Base-by-base conservation (phyloP, 2,113 vertebrate species). In the Carlito syrichta region DNA sequence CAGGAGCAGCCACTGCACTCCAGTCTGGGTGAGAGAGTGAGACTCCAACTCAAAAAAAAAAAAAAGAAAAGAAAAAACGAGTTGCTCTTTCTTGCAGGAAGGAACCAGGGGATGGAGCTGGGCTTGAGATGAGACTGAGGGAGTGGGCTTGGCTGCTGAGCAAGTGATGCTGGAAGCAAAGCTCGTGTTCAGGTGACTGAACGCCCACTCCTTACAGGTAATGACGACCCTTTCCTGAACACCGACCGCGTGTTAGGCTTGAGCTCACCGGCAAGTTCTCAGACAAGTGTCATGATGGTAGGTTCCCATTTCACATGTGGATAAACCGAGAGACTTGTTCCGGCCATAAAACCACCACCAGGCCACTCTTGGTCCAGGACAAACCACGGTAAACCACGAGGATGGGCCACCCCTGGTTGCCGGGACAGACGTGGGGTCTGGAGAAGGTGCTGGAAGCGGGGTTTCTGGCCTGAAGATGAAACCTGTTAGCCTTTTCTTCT, bases 81-180 rank as follows among this genome's bases (percentile, higher is more conserved):
- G 25, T 14, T 30, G 60, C 45, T 68, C 52, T 62, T 62, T 43
- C 52, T 78, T 32, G 60, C 6, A 50, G 20, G 63, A 66, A 48
- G 48, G 43, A 6, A 63, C 4, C 0, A 6, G 13, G 11, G 38
- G 30, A 38, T 25, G 38, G 63, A 78, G 40, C 48, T 8, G 0
- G 45, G 43, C 12, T 5, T 38, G n/a, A 86, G 56, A 43, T 9
- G 45, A 63, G 20, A 40, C 12, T 19, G 23, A 23, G 71, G 60
- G 50, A 3, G 17, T 62, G 16, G 0, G 4, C 13, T 27, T 6
- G 20, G 79, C 45, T 20, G 19, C 83, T n/a, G 3, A 12, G 14
- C 0, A 4, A 35, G 40, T 2, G 22, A 27, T 0, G 5, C 0
- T 6, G 2, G 50, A 68, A 63, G 50, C 20, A 0, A 19, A 5